Percentiles rank a stretch among this genome's conserved stretches.
Conservation (phyloP, 2,888 invertebrate genomes). For the Epinotia bilunana region DNA sequence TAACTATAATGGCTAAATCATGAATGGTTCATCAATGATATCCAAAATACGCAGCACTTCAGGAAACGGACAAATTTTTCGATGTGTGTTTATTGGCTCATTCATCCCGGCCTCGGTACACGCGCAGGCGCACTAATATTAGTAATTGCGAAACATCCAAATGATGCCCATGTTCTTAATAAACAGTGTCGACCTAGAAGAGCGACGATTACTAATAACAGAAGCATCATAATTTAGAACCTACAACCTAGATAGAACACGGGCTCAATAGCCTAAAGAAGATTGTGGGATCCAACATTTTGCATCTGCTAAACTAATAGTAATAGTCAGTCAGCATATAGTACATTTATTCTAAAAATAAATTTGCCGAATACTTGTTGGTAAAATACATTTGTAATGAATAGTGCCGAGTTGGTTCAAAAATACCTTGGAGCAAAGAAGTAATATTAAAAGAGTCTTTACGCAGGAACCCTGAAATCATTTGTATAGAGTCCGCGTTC, state of each 20-base stretch:
- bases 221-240: background rate
- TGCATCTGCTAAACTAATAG: background rate
- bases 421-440: background rate
- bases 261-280: background rate
- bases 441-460: background rate
- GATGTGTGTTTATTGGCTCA: slow-evolving; percentile 23
- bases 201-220: slow-evolving; percentile 10
- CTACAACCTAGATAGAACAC: background rate
- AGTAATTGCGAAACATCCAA: slow-evolving; percentile 26
- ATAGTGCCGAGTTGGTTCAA: too few relatives aligned
- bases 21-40: background rate
- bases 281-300: background rate
- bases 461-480: background rate
- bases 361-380: too few relatives aligned
- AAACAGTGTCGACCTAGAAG: slow-evolving; percentile 20
- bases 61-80: slow-evolving; percentile 23
- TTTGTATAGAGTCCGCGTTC: background rate
- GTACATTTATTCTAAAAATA: too few relatives aligned
- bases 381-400: too few relatives aligned
- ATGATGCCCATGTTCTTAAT: slow-evolving; percentile 35
- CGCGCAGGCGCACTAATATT: slow-evolving; percentile 28
- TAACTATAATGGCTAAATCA: background rate
- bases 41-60: slow-evolving; percentile 6
- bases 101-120: slow-evolving; percentile 25
- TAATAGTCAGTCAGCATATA: background rate